phyloP scores from a whole-genome alignment of 2,888 invertebrate species.

The Spatulosminthurus flaviceps region DNA sequence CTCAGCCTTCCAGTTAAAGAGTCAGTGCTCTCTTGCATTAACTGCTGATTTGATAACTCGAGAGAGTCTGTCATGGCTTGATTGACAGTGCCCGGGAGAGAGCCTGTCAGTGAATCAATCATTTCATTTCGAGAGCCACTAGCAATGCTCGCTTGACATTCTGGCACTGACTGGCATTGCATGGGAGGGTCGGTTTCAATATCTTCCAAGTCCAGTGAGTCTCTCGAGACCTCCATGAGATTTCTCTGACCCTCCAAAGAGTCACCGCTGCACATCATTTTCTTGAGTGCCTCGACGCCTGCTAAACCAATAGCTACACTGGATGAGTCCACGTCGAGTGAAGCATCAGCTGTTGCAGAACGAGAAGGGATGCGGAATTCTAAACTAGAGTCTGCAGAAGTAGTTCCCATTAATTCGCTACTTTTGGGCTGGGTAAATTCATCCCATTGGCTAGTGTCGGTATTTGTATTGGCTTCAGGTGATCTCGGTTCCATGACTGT shows the following conservation, averaged over 20 bases:
- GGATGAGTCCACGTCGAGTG: not conserved
- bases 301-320: not conserved
- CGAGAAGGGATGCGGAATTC: constrained; percentile 63
- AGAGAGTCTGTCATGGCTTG: constrained; percentile 61
- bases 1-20: constrained; percentile 52
- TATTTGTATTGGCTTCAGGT: constrained; percentile 54
- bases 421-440: constrained; percentile 51
- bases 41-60: constrained; percentile 50
- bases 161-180: not conserved
- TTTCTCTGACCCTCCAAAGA: constrained; percentile 65
- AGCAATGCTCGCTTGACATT: not conserved
- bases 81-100: constrained; percentile 9
- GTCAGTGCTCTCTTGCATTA: constrained; percentile 60
- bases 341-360: not conserved
- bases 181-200: not conserved
- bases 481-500: constrained; percentile 61
- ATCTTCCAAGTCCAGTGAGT: constrained; percentile 71
- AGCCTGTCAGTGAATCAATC: constrained; percentile 49
- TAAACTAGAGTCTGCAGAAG: constrained; percentile 63
- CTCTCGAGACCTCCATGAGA: constrained; percentile 72
- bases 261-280: constrained; percentile 62
- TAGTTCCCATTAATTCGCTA: constrained; percentile 56
- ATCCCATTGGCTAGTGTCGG: constrained; percentile 55
- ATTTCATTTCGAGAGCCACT: constrained; percentile 39
- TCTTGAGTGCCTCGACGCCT: no score